Base-by-base conservation (phyloP, 2,113 vertebrate species). In the Misgurnus anguillicaudatus region DNA sequence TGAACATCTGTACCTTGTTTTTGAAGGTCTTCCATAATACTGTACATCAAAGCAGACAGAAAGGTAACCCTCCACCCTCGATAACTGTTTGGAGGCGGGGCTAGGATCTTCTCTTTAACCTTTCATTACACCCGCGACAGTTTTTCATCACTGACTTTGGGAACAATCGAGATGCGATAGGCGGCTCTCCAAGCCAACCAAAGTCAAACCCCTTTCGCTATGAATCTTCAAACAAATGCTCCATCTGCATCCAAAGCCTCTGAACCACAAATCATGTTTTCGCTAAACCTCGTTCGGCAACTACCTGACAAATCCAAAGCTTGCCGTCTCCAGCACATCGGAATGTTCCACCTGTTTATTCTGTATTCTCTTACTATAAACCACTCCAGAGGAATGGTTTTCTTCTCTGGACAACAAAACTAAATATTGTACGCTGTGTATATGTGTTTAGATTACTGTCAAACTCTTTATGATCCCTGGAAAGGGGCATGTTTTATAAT, bases 291-390 rank as follows among this genome's bases (percentile, higher is more conserved):
- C 55, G 55, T 41, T 69, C 63, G 68, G 80, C 60, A 70, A 42
- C 71, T 77, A 80, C 82, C 82, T 84, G 82, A 84, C 69, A 63
- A 68, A 36, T 82, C 66, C 74, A 77, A 72, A 82, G 48, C 82
- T 71, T 70, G 62, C 77, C 42, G 82, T 78, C 79, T 81, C 77
- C 82, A 38, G 78, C 57, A 48, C 69, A 72, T 62, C 75, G 82
- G 82, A 84, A 84, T 81, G 79, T 84, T 84, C 82, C 79, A 65
- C 69, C 82, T 78, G 82, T 77, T 84, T 78, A 84, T 77, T 63
- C 82, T 84, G 82, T 69, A 38, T 81, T 84, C 82, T 84, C 70
- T 63, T 84, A 78, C 82, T 84, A 69, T 84, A 84, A 84, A 84
- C 82, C 82, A 74, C 79, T 64, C 75, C 47, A n/a, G 82, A 80